A percentile compares a stretch with the other conserved stretches of the same genome.
Conservation (phyloP, 1,140 invertebrate genomes). For the Pseudomyrmex pallidus region DNA sequence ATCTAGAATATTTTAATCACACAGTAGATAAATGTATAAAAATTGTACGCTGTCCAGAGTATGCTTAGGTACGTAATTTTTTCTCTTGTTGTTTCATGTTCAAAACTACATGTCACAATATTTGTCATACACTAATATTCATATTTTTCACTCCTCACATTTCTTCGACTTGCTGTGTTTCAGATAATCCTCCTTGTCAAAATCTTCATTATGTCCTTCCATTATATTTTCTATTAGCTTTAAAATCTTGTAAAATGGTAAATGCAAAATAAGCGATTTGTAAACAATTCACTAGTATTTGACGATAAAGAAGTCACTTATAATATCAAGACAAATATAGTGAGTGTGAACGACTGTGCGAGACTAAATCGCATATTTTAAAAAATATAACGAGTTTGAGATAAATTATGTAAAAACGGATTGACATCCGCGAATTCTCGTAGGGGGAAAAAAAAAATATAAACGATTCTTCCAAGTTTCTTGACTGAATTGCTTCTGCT, state of each 20-base stretch:
- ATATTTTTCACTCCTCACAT: background rate
- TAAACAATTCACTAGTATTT: slow-evolving; percentile 32
- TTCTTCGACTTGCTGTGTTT: slow-evolving; percentile 26
- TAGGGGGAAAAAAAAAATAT: background rate
- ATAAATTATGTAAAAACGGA: background rate
- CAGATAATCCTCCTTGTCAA: slow-evolving; percentile 52
- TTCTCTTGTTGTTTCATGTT: background rate
- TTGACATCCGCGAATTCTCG: background rate
- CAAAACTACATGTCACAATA: background rate
- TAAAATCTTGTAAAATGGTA: slow-evolving; percentile 39
- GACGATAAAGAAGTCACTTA: slow-evolving; percentile 1
- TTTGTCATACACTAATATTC: background rate
- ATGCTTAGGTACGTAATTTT: slow-evolving; percentile 64
- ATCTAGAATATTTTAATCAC: slow-evolving; percentile 70
- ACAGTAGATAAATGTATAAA: slow-evolving; percentile 73
- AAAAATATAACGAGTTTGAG: background rate
- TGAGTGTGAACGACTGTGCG: slow-evolving; percentile 2
- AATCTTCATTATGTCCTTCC: slow-evolving; percentile 64
- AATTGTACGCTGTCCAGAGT: slow-evolving; percentile 57
- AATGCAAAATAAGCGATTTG: slow-evolving; percentile 31
- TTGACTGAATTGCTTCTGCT: background rate
- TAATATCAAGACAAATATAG: background rate
- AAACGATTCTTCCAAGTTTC: slow-evolving; percentile 51
- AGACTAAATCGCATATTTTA: slow-evolving; percentile 3
- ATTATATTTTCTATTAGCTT: slow-evolving; percentile 60